Conservation (phyloP, 2,113 vertebrate species). For the Perca flavescens region DNA sequence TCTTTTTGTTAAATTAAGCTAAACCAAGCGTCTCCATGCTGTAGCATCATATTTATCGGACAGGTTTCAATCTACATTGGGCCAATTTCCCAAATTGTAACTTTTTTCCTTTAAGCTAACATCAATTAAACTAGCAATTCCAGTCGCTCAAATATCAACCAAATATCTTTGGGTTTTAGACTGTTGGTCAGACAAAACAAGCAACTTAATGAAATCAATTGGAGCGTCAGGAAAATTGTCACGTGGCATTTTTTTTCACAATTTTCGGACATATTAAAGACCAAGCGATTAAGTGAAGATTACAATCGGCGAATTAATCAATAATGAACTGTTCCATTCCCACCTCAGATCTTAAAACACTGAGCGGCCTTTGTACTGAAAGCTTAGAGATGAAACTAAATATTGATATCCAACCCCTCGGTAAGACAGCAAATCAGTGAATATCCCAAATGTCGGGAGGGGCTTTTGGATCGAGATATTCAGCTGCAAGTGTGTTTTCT, state of each 20-base stretch:
- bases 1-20: too few species aligned
- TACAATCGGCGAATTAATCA: neutral
- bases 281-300: neutral
- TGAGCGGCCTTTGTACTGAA: neutral
- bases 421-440: neutral
- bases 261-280: neutral
- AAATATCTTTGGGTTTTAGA: too few species aligned
- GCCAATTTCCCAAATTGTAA: too few species aligned
- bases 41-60: too few species aligned
- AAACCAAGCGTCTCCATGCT: too few species aligned
- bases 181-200: too few species aligned
- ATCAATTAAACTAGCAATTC: too few species aligned
- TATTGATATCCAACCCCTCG: neutral
- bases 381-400: neutral
- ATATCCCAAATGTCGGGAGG: slow-evolving; percentile 23
- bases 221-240: neutral
- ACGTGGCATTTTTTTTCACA: neutral
- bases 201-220: neutral
- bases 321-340: neutral
- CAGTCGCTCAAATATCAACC: too few species aligned
- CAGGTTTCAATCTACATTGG: too few species aligned
- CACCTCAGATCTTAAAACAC: neutral
- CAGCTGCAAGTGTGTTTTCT: neutral
- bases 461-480: slow-evolving; percentile 11
- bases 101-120: too few species aligned